These are phyloP conservation scores for Bubalus kerabau DNA, from an alignment of 2,113 vertebrate genomes.

Conservation along the genomic window DNA sequence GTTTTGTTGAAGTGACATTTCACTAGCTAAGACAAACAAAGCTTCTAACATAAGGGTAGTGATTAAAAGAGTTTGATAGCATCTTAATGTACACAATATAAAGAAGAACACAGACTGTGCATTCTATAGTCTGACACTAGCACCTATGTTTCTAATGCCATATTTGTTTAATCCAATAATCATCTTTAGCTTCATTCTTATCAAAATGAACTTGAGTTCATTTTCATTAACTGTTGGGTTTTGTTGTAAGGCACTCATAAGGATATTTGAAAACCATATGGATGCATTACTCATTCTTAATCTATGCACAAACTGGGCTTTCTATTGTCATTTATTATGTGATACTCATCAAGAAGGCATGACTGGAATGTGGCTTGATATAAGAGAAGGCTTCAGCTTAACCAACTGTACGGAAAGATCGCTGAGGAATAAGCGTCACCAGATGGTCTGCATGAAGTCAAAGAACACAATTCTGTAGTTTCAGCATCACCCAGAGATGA, in stretches of 20 bases:
- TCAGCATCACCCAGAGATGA: not conserved
- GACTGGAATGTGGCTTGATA: not conserved
- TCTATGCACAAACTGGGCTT: not conserved
- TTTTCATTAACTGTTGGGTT: slow-evolving; percentile 9
- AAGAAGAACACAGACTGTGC: not conserved
- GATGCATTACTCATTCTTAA: slow-evolving; percentile 12
- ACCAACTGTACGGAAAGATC: not conserved
- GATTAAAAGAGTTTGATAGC: slow-evolving; percentile 55
- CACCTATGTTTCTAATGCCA: not conserved
- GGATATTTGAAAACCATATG: slow-evolving; percentile 7
- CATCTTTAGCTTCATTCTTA: slow-evolving; percentile 28
- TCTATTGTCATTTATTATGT: slow-evolving; percentile 4
- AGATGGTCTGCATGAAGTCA: not conserved
- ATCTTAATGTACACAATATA: slow-evolving; percentile 43
- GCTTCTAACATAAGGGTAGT: slow-evolving; percentile 65
- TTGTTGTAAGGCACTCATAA: not conserved
- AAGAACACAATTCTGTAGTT: not conserved
- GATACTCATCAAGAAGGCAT: not conserved
- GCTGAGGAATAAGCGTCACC: not conserved
- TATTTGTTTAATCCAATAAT: slow-evolving; percentile 38
- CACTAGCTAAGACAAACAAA: slow-evolving; percentile 71
- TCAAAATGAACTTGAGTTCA: slow-evolving; percentile 41
- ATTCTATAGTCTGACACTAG: not conserved
- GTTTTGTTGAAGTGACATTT: slow-evolving; percentile 77
- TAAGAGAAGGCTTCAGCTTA: not conserved